Evolutionary conservation across 2,888 invertebrate species (phyloP), one percentile per base, ranked within the genome.

Genomic region (Drosophila austrosaltans): DNA sequence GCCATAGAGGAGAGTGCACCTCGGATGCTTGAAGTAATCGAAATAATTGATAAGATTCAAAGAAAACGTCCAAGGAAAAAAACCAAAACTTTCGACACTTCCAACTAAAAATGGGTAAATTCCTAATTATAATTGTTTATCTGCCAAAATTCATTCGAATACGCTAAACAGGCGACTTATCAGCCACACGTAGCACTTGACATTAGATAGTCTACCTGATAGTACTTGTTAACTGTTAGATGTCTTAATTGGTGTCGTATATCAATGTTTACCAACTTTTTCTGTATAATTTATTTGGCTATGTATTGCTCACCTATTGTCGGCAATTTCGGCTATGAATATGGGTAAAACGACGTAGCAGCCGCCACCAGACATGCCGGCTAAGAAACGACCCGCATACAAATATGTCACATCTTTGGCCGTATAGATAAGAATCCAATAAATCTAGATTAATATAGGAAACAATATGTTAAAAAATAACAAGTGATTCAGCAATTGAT

Each of bases 291-390:
- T 56, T 40, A 53, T 57, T 57, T 25, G 8, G 6, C 53, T 44
- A 28, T n/a, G 25, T 20, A 25, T 4, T 3, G 82, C 87, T 83
- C 71, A 91, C 91, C 77, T 77, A 28, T 79, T 79, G 62, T 90
- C 87, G 4, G 91, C 81, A 32, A 91, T 92, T 79, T 91, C 91
- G 8, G 90, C 79, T 7, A 92, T 77, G 53, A 81, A 91, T 60
- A 91, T 77, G 22, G 92, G 90, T 12, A 91, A 66, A 1, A 81
- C 75, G 2, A 91, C 77, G 62, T 88, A 91, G 5, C 82, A 66
- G 10, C 90, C 92, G 20, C 91, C 92, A 2, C 91, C 90, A 3
- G 89, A 77, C 1, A 89, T 60, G 30, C 91, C 91, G 2, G 79
- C 82, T 7, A 90, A 62, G 39, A 84, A 76, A 3, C 91, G 80